A percentile compares a stretch with the other conserved stretches of the same genome.
These are phyloP conservation scores for Apostichopus californicus DNA, from an alignment of 35 echinoderm and acorn worm species.

Conservation along the genomic window DNA sequence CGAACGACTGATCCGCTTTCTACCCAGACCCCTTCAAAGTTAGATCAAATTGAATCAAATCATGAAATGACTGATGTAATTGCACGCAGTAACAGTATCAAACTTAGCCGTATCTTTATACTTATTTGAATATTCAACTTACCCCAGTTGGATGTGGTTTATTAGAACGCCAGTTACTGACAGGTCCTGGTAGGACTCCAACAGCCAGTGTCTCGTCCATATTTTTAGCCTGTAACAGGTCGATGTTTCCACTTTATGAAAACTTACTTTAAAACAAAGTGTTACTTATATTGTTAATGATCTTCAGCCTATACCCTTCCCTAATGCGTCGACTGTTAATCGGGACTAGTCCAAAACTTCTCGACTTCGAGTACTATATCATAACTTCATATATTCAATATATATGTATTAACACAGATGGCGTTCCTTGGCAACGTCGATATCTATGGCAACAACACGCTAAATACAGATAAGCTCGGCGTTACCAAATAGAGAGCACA, in stretches of 20 bases:
- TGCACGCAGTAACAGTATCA: too few species aligned
- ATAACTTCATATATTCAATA: neutral
- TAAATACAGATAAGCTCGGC: neutral
- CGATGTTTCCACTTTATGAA: neutral
- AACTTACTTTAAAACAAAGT: neutral
- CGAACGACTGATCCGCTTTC: too few species aligned
- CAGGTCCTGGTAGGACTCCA: conserved; percentile 35
- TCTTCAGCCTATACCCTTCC: neutral
- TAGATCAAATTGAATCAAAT: too few species aligned
- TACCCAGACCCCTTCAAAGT: too few species aligned
- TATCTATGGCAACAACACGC: neutral
- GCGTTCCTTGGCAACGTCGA: neutral
- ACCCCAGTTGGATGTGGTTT: conserved; percentile 35
- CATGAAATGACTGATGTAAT: too few species aligned
- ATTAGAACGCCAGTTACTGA: conserved; percentile 14
- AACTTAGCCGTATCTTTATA: too few species aligned
- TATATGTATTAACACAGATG: neutral
- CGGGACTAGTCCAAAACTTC: neutral
- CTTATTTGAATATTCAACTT: neutral
- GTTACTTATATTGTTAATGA: neutral
- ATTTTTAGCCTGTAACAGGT: too few species aligned
- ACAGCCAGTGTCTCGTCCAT: conserved; percentile 38
- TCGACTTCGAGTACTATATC: neutral
- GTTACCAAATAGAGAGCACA: neutral
- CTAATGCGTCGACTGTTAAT: neutral